A percentile compares a stretch with the other conserved stretches of the same genome.
These are phyloP conservation scores for Nerophis lumbriciformis DNA, from an alignment of 2,113 vertebrate species.

Conservation along the genomic window DNA sequence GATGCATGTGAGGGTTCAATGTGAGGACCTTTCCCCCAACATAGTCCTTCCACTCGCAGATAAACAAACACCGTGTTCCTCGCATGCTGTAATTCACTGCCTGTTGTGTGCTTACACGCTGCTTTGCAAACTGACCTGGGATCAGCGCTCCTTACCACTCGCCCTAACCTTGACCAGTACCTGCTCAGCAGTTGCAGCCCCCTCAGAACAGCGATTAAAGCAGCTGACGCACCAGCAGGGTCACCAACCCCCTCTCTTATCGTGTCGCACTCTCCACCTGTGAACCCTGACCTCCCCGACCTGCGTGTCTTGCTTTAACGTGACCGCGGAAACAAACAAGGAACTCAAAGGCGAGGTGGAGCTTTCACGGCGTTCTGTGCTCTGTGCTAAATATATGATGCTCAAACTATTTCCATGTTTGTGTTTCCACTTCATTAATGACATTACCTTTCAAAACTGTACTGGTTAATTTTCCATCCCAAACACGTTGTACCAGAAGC, in stretches of 20 bases:
- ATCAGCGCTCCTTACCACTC: slow-evolving; percentile 57
- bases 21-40: slow-evolving; percentile 45
- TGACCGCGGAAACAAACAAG: slow-evolving; percentile 40
- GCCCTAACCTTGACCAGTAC: slow-evolving; percentile 66
- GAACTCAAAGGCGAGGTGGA: slow-evolving; percentile 21
- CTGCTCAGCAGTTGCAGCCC: slow-evolving; percentile 57
- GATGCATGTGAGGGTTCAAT: slow-evolving; percentile 55
- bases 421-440: slow-evolving; percentile 13
- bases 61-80: slow-evolving; percentile 55
- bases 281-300: slow-evolving; percentile 53
- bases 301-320: slow-evolving; percentile 39
- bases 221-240: slow-evolving; percentile 48
- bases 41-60: slow-evolving; percentile 24
- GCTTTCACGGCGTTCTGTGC: slow-evolving; percentile 27
- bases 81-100: slow-evolving; percentile 48
- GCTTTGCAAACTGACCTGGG: slow-evolving; percentile 63
- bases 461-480: slow-evolving; percentile 26
- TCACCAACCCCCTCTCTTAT: slow-evolving; percentile 57
- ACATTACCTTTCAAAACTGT: slow-evolving; percentile 36
- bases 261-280: slow-evolving; percentile 55
- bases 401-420: slow-evolving; percentile 1
- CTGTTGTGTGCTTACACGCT: slow-evolving; percentile 61
- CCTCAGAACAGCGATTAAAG: slow-evolving; percentile 63
- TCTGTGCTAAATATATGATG: slow-evolving; percentile 1
- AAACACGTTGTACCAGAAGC: slow-evolving; percentile 20